These are phyloP conservation scores for Ochotona curzoniae DNA, from an alignment of 2,113 vertebrate species.

Conservation along the genomic window DNA sequence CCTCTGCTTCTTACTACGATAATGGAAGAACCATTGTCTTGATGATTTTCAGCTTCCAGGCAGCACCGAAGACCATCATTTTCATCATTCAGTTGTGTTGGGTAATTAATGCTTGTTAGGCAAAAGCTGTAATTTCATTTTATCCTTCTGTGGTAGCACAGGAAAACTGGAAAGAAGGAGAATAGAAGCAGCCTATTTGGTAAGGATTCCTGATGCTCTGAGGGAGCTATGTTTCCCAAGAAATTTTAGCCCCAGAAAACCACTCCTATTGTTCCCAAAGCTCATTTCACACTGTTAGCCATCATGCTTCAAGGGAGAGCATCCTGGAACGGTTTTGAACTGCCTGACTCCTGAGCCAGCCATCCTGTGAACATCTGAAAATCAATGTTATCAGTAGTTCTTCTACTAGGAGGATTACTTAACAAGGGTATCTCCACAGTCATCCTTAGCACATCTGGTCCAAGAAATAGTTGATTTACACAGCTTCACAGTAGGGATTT, in stretches of 20 bases:
- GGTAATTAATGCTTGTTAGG: neutral
- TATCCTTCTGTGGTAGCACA: neutral
- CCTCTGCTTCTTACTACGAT: too few species aligned
- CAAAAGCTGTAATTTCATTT: neutral
- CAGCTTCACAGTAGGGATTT: slow-evolving; percentile 2
- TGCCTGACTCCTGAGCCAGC: neutral
- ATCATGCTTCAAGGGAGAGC: slow-evolving; percentile 22
- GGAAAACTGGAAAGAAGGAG: neutral
- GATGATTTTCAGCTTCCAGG: neutral
- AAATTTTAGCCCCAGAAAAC: slow-evolving; percentile 7
- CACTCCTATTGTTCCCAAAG: neutral
- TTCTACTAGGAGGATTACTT: slow-evolving; percentile 40
- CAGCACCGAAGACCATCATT: neutral
- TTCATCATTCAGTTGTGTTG: neutral
- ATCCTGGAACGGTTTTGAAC: slow-evolving; percentile 27
- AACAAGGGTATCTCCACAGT: slow-evolving; percentile 13
- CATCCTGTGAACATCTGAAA: slow-evolving; percentile 61
- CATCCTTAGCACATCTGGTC: slow-evolving; percentile 39
- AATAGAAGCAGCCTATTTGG: neutral
- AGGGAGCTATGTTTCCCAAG: neutral
- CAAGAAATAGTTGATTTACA: slow-evolving; percentile 26
- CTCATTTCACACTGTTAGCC: slow-evolving; percentile 29
- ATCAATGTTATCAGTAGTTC: slow-evolving; percentile 13
- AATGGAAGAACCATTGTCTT: neutral
- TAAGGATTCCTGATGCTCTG: neutral